Base-by-base conservation (phyloP, 2,113 vertebrate genomes). In the Chlamydotis undulata region DNA sequence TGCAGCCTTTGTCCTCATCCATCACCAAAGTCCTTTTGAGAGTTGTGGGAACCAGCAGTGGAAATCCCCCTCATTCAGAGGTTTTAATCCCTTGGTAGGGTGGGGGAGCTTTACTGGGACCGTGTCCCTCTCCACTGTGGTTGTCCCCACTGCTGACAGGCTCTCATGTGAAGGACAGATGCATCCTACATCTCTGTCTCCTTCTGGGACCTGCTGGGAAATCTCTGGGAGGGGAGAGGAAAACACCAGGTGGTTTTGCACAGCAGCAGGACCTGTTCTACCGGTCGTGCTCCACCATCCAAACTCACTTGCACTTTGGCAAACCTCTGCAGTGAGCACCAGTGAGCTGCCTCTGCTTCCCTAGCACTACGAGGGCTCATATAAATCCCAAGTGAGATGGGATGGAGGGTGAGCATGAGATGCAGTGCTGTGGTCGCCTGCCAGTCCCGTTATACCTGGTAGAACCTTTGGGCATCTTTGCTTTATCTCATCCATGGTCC, bases 341-440 rank as follows among this genome's bases (percentile, higher is more conserved):
- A 0, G 21, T 39, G 63, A 89, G 35, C 57, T 76, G 56, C 61
- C 25, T 71, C 19, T 8, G 3, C 17, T 65, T 93, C 50, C 31
- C 31, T 8, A 1, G 35, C 12, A 26, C 21, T 47, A 14, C 0
- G 0, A 81, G 73, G 26, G 26, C 43, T 67, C 41, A 10, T 29
- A 14, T 17, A 78, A 88, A 68, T 28, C 43, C 65, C 0, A 0
- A 29, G 45, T n/a, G 89, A 90, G 75, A 61, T 73, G 35, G 57
- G 71, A 29, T 63, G 17, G 17, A 23, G 3, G 29, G 2, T 45
- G 77, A 89, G 24, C 28, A 14, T 26, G 16, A 11, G 7, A 10
- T 74, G 14, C 56, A 87, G 77, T 4, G 7, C 41, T 75, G n/a
- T 2, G 2, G 15, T 53, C 13, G 1, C 19, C 41, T 74, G 37